Conservation (phyloP, 2,888 invertebrate species). For the Diogma glabrata region DNA sequence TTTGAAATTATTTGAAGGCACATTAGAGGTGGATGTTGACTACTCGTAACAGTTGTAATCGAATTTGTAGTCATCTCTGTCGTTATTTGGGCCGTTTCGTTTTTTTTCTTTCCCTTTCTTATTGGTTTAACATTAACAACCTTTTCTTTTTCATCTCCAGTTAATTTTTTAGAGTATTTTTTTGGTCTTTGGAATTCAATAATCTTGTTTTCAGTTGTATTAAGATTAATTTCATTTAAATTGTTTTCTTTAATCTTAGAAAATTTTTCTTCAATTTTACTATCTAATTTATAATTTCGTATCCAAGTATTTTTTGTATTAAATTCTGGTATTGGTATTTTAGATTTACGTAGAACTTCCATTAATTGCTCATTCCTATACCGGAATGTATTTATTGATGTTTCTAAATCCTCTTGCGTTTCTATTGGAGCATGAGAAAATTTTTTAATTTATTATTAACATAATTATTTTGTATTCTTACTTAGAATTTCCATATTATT, state of each 20-base stretch:
- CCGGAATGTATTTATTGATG: conserved; percentile 19
- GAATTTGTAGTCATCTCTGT: neutral
- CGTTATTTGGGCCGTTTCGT: neutral
- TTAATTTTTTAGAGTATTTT: conserved; percentile 14
- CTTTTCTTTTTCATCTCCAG: conserved; percentile 7
- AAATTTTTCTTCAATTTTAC: conserved; percentile 5
- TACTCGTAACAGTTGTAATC: neutral
- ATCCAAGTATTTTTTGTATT: conserved; percentile 10
- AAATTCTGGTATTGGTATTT: conserved; percentile 19
- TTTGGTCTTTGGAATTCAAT: conserved; percentile 13
- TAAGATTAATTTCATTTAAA: conserved; percentile 3
- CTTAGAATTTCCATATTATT: conserved; percentile 19
- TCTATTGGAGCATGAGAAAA: conserved; percentile 14
- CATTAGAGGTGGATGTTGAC: conserved; percentile 4
- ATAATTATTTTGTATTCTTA: conserved; percentile 15
- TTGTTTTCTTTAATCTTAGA: conserved; percentile 12
- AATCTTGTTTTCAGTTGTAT: neutral
- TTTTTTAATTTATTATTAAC: neutral
- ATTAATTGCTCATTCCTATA: conserved; percentile 21
- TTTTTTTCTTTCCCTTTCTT: conserved; percentile 1
- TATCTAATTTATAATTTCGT: conserved; percentile 1
- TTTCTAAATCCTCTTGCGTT: conserved; percentile 19
- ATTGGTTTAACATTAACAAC: neutral
- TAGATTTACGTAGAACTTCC: conserved; percentile 19
- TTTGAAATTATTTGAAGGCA: conserved; percentile 8